These are phyloP conservation scores for Herminia tarsipennalis DNA, from an alignment of 2,888 invertebrate species.

Conservation along the genomic window DNA sequence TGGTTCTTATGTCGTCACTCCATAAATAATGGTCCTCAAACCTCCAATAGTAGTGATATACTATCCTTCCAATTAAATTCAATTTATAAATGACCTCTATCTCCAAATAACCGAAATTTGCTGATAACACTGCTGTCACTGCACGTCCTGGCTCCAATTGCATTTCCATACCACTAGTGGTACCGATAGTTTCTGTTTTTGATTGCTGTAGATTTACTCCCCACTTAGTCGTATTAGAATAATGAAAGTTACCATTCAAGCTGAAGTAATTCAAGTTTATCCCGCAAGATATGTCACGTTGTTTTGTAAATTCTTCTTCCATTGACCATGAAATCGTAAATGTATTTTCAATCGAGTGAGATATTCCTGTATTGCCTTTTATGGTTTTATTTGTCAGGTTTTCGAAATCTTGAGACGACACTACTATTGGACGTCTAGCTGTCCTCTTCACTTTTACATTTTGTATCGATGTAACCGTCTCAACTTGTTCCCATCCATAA, in stretches of 20 bases:
- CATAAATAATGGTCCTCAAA: conserved; percentile 67
- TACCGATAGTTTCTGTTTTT: conserved; percentile 61
- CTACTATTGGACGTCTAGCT: conserved; percentile 48
- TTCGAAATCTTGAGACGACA: conserved; percentile 63
- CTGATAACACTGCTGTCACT: conserved; percentile 63
- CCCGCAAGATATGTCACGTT: conserved; percentile 65
- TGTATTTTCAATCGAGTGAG: conserved; percentile 66
- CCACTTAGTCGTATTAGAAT: conserved; percentile 63
- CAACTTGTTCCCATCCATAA: conserved; percentile 66
- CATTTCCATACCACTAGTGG: conserved; percentile 63
- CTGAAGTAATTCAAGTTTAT: conserved; percentile 64
- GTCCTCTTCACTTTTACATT: conserved; percentile 52
- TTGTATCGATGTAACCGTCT: conserved; percentile 53
- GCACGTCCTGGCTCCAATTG: conserved; percentile 66
- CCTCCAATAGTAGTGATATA: conserved; percentile 60
- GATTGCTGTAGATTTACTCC: conserved; percentile 65
- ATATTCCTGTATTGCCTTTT: conserved; percentile 71
- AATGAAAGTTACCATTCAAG: conserved; percentile 54
- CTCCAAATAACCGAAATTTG: conserved; percentile 60
- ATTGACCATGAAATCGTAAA: conserved; percentile 64
- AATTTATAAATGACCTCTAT: conserved; percentile 61
- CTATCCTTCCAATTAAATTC: conserved; percentile 63
- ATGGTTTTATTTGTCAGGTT: conserved; percentile 61
- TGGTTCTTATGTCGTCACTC: conserved; percentile 57
- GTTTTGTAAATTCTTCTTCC: conserved; percentile 54